These are phyloP conservation scores for Daktulosphaira vitifoliae DNA, from an alignment of 1,140 invertebrate genomes.

Conservation along the genomic window DNA sequence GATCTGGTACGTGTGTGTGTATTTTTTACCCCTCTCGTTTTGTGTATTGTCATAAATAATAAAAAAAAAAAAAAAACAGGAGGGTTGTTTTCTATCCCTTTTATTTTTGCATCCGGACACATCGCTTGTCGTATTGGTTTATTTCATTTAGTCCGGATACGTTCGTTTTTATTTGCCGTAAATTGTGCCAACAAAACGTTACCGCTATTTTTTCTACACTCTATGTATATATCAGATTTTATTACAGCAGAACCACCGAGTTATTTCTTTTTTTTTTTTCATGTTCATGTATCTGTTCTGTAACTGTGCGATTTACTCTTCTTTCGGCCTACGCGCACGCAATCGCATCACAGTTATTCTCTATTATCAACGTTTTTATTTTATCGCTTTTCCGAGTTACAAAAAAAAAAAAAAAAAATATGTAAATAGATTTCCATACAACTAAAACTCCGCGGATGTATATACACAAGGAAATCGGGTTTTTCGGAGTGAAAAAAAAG, in stretches of 20 bases:
- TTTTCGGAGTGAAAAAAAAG: slow-evolving; percentile 30
- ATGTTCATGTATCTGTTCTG: not conserved
- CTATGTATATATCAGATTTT: slow-evolving; percentile 2
- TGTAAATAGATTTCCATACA: too few species aligned
- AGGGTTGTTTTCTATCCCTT: slow-evolving; percentile 26
- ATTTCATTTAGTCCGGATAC: slow-evolving; percentile 31
- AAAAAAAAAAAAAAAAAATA: slow-evolving; percentile 19
- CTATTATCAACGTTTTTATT: slow-evolving; percentile 34
- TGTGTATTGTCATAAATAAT: slow-evolving; percentile 18
- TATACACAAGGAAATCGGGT: slow-evolving; percentile 19
- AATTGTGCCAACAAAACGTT: slow-evolving; percentile 33
- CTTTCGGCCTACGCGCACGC: not conserved
- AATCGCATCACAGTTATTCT: slow-evolving; percentile 12
- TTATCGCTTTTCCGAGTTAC: slow-evolving; percentile 29
- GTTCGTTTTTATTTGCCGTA: slow-evolving; percentile 33
- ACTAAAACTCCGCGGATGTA: too few species aligned
- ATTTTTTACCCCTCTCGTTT: not conserved
- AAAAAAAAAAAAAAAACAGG: slow-evolving; percentile 13
- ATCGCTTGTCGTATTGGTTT: slow-evolving; percentile 33
- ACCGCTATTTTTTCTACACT: not conserved
- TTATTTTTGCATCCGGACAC: slow-evolving; percentile 28
- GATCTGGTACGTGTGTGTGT: too few species aligned
- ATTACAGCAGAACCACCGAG: not conserved
- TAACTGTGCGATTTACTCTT: not conserved
- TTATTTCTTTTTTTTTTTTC: slow-evolving; percentile 12